phyloP scores from a whole-genome alignment of 2,113 vertebrate species.

The Fregata magnificens region DNA sequence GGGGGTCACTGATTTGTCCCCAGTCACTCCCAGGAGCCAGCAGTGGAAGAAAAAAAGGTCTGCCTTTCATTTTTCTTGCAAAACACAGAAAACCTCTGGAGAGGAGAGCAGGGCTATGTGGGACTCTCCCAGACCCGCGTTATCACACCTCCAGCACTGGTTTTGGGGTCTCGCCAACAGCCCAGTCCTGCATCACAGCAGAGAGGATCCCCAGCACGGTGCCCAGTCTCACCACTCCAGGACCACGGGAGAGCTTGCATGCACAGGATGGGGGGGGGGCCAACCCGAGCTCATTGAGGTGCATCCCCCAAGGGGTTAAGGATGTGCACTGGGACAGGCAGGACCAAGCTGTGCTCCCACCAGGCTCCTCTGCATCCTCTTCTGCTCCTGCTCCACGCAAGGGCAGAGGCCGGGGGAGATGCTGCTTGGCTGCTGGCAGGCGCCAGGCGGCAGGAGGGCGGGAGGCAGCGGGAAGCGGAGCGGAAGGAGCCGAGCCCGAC shows the following conservation, averaged over 20 bases:
- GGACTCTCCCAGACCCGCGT: rapidly evolving
- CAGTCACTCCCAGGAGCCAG: background rate
- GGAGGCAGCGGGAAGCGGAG: slow-evolving; percentile 19
- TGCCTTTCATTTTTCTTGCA: background rate
- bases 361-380: background rate
- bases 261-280: rapidly evolving
- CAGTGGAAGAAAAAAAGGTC: rapidly evolving
- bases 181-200: no score
- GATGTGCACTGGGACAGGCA: background rate
- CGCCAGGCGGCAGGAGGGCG: background rate
- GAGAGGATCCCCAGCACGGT: rapidly evolving
- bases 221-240: rapidly evolving
- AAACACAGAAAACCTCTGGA: background rate
- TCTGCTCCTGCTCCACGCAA: background rate
- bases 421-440: background rate
- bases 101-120: background rate
- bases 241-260: no score
- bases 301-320: background rate
- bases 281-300: rapidly evolving
- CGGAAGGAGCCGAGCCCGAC: slow-evolving; percentile 28
- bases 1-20: background rate
- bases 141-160: rapidly evolving
- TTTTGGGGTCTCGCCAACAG: background rate
- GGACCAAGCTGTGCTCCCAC: background rate
- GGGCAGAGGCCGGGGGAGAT: background rate